phyloP scores from a whole-genome alignment of 2,888 invertebrate species.

The Trissolcus japonicus region DNA sequence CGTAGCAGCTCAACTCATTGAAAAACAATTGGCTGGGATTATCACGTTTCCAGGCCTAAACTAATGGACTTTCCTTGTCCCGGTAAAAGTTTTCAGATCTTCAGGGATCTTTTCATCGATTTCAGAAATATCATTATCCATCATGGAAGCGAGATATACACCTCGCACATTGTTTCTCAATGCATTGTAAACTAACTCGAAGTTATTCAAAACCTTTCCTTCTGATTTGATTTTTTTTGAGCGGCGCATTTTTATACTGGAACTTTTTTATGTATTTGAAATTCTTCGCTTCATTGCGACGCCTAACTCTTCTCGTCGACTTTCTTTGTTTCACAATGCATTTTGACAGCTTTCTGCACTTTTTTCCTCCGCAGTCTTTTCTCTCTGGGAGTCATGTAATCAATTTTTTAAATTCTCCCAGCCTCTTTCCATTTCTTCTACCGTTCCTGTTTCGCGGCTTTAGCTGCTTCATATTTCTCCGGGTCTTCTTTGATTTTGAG shows the following conservation, averaged over 20 bases:
- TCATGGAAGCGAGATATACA: not conserved
- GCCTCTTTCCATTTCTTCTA: constrained; percentile 16
- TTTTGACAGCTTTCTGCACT: constrained; percentile 1
- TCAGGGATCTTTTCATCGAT: constrained; percentile 7
- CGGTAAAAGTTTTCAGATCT: constrained; percentile 12
- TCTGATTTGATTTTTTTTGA: no score
- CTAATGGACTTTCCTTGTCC: constrained; percentile 26
- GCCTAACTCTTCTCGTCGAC: not conserved
- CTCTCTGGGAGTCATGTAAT: constrained; percentile 25
- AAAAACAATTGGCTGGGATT: constrained; percentile 3
- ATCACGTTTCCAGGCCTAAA: constrained; percentile 17
- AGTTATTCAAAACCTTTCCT: constrained; percentile 16
- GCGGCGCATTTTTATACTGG: no score
- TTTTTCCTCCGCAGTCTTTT: constrained; percentile 23
- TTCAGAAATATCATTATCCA: not conserved
- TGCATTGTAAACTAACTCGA: not conserved
- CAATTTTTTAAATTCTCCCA: constrained; percentile 23
- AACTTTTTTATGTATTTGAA: constrained; percentile 33
- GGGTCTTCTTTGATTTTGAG: constrained; percentile 20
- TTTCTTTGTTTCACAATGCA: constrained; percentile 6
- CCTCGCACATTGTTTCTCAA: not conserved
- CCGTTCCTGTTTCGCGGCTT: constrained; percentile 21
- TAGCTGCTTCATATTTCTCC: constrained; percentile 17
- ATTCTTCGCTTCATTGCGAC: constrained; percentile 7
- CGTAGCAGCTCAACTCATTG: constrained; percentile 14